These are phyloP conservation scores for Melitaea cinxia DNA, from an alignment of 1,140 invertebrate species.

Conservation along the genomic window DNA sequence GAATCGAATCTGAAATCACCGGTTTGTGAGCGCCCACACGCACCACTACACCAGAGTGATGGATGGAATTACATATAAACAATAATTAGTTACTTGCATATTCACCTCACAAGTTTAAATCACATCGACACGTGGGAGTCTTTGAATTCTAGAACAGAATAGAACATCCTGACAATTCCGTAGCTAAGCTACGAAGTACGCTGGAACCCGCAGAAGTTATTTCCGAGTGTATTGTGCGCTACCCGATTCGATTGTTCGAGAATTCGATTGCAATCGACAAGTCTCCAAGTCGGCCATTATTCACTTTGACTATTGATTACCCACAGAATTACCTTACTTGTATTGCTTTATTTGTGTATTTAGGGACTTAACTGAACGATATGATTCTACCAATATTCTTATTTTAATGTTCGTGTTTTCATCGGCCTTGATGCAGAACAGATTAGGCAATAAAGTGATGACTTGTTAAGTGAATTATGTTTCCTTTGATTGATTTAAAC, in stretches of 20 bases:
- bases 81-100: not conserved
- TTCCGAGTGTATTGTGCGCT: conserved; percentile 28
- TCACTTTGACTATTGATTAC: conserved; percentile 8
- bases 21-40: too few species aligned
- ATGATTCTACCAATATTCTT: too few species aligned
- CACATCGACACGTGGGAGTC: too few species aligned
- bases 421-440: too few species aligned
- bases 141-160: not conserved
- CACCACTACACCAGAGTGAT: too few species aligned
- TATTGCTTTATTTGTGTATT: not conserved
- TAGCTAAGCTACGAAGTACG: conserved; percentile 1
- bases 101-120: not conserved
- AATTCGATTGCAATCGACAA: conserved; percentile 19
- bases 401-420: too few species aligned
- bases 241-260: conserved; percentile 18
- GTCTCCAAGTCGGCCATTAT: conserved; percentile 18
- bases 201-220: conserved; percentile 22
- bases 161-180: not conserved
- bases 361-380: too few species aligned
- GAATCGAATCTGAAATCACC: too few species aligned
- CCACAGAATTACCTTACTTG: not conserved
- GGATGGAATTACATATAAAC: too few species aligned
- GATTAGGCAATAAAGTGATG: too few species aligned
- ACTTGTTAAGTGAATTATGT: too few species aligned
- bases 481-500: too few species aligned